Conservation (phyloP, 2,113 vertebrate genomes). For the Argyrosomus japonicus region DNA sequence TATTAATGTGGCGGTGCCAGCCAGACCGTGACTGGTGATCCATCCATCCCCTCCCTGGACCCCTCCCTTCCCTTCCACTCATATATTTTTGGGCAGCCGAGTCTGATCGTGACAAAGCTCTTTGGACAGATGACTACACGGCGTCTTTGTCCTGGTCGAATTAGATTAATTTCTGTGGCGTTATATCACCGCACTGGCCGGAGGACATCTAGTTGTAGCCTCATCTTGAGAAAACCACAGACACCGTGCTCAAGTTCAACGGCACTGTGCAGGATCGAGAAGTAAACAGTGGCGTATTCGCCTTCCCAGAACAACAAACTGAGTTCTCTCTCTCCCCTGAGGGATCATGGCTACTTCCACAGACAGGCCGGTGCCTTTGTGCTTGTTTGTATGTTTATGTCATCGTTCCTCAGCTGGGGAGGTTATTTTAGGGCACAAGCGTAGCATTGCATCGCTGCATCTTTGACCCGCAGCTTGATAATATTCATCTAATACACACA, state of each 20-base stretch:
- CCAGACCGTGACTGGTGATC: conserved; percentile 41
- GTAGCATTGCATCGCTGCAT: background rate
- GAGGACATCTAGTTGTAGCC: conserved; percentile 19
- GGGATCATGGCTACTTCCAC: conserved; percentile 62
- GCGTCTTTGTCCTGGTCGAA: conserved; percentile 44
- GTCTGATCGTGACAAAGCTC: conserved; percentile 56
- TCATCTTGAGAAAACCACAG: conserved; percentile 50
- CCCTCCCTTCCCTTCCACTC: conserved; percentile 26
- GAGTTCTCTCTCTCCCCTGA: conserved; percentile 17
- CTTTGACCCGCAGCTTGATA: conserved; percentile 17
- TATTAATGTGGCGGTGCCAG: conserved; percentile 55
- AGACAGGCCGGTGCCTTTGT: conserved; percentile 76
- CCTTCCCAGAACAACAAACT: conserved; percentile 75
- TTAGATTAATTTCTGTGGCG: conserved; percentile 55
- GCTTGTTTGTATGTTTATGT: conserved; percentile 74
- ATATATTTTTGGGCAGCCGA: conserved; percentile 48
- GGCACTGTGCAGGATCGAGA: conserved; percentile 40
- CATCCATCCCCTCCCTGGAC: conserved; percentile 30
- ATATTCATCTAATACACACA: conserved; percentile 14
- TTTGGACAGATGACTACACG: conserved; percentile 58
- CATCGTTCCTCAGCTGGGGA: conserved; percentile 45
- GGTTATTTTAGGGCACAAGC: conserved; percentile 42
- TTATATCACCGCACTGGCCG: conserved; percentile 54
- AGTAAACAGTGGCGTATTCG: conserved; percentile 67
- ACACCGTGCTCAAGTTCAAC: conserved; percentile 44